Percentiles rank a stretch among this genome's conserved stretches.
Evolutionary conservation across 2,888 invertebrate species (phyloP).

Genomic region (Nomada hirtipes): DNA sequence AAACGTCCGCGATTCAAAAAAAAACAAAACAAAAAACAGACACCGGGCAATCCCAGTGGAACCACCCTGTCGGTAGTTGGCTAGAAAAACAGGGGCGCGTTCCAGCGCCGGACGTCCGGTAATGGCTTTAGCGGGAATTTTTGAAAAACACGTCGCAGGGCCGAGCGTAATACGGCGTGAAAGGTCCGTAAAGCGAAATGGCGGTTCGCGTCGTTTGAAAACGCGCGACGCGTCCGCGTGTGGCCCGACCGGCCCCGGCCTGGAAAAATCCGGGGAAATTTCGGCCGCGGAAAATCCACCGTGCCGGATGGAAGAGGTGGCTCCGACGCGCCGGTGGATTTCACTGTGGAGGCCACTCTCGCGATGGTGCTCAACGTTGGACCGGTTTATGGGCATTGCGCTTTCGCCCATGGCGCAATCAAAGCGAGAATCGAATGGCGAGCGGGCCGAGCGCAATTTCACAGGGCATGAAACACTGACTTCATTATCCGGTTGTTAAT

Average conservation of each 20-base stretch:
- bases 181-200: conserved; percentile 66
- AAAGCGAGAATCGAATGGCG: conserved; percentile 82
- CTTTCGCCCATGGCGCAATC: conserved; percentile 79
- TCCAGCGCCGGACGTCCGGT: conserved; percentile 9
- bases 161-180: conserved; percentile 65
- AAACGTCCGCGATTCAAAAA: background rate
- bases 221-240: conserved; percentile 30
- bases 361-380: conserved; percentile 66
- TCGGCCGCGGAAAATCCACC: conserved; percentile 62
- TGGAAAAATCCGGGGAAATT: conserved; percentile 52
- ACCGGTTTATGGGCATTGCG: conserved; percentile 77
- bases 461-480: conserved; percentile 84
- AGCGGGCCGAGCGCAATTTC: conserved; percentile 81
- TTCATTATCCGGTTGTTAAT: conserved; percentile 84
- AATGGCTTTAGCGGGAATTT: conserved; percentile 68
- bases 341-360: conserved; percentile 32
- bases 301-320: conserved; percentile 12
- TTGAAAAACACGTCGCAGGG: conserved; percentile 62
- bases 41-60: conserved; percentile 24
- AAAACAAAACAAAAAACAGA: background rate
- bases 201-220: conserved; percentile 53
- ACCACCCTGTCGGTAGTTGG: conserved; percentile 33
- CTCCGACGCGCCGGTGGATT: conserved; percentile 2
- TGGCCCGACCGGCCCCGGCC: background rate
- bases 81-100: conserved; percentile 52